Evolutionary conservation across 2,113 vertebrate genomes (phyloP).

Genomic region (Xyrauchen texanus): DNA sequence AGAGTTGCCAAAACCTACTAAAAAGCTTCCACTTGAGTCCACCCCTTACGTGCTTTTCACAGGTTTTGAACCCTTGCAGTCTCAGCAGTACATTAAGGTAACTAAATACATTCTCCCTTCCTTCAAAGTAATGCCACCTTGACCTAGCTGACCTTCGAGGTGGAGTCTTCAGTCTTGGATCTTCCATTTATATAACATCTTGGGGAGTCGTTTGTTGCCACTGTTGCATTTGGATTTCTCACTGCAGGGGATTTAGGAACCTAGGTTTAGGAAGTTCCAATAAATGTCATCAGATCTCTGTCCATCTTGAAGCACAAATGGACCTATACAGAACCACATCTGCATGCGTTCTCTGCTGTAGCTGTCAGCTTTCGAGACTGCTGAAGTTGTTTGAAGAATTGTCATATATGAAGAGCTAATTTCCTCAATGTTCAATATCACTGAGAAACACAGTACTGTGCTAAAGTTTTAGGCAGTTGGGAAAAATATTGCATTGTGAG

Average conservation of each 20-base stretch:
- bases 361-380: not conserved
- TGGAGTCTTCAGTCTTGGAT: no score
- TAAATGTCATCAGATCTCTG: not conserved
- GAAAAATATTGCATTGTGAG: no score
- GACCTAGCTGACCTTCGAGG: no score
- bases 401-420: not conserved
- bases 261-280: not conserved
- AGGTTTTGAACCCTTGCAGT: slow-evolving; percentile 89
- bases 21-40: slow-evolving; percentile 86
- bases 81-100: slow-evolving; percentile 94
- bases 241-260: no score
- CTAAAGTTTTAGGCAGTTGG: no score
- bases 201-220: no score
- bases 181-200: no score
- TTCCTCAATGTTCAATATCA: slow-evolving; percentile 9
- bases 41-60: slow-evolving; percentile 91
- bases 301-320: not conserved
- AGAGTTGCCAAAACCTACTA: slow-evolving; percentile 85
- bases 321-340: not conserved
- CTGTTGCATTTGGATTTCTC: no score
- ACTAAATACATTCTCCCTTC: not conserved
- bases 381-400: not conserved
- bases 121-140: no score
- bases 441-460: slow-evolving; percentile 22
- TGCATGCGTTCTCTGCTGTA: not conserved